A percentile compares a stretch with the other conserved stretches of the same genome.
Conservation (phyloP, 2,797 vertebrate genomes). For the Leuciscus waleckii region DNA sequence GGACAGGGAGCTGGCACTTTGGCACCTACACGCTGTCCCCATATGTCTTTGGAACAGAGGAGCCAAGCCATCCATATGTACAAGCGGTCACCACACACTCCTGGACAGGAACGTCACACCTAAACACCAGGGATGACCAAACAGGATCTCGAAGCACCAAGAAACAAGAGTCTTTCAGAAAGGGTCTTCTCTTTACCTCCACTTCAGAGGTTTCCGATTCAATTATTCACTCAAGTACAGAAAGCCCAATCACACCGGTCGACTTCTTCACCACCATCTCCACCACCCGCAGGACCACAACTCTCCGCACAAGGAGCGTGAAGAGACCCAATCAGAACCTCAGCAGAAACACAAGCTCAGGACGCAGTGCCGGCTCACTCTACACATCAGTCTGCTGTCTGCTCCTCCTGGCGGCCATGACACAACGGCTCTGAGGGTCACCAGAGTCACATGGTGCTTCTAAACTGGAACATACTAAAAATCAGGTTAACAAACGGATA, state of each 20-base stretch:
- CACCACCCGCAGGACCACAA: constrained; percentile 74
- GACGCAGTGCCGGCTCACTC: constrained; percentile 9
- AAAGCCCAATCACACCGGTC: constrained; percentile 55
- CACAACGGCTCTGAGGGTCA: constrained; percentile 1
- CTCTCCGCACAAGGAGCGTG: constrained; percentile 78
- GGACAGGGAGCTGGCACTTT: constrained; percentile 73
- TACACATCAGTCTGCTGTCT: constrained; percentile 29
- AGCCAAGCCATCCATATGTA: constrained; percentile 56
- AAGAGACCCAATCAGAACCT: constrained; percentile 73
- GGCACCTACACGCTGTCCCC: constrained; percentile 73
- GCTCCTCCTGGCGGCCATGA: constrained; percentile 32
- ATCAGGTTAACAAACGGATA: background rate
- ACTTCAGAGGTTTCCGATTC: constrained; percentile 53
- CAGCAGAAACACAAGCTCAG: constrained; percentile 53
- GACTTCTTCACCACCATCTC: constrained; percentile 46
- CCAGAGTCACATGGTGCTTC: background rate
- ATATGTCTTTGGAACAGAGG: constrained; percentile 61
- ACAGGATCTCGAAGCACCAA: background rate
- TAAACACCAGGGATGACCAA: constrained; percentile 44
- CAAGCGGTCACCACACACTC: constrained; percentile 56
- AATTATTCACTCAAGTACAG: constrained; percentile 34
- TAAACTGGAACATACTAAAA: background rate
- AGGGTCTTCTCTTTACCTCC: constrained; percentile 46
- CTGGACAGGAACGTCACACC: constrained; percentile 66
- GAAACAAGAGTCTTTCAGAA: constrained; percentile 7